Conservation (phyloP, 2,888 invertebrate genomes). For the Onchidella celtica region DNA sequence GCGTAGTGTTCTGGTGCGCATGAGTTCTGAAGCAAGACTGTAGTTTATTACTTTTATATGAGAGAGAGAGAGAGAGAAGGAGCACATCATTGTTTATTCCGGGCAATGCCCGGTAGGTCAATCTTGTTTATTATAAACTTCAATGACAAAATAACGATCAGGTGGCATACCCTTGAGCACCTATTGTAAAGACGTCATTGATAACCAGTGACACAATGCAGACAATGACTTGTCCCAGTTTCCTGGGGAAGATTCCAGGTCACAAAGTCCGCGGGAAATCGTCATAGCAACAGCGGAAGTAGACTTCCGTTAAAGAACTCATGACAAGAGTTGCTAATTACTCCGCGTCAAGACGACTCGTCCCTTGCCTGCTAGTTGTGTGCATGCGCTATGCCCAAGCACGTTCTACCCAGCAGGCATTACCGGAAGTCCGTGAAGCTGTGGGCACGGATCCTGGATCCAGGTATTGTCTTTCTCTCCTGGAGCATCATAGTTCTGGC, state of each 20-base stretch:
- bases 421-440: slow-evolving; percentile 31
- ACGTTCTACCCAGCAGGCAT: slow-evolving; percentile 33
- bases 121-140: no score
- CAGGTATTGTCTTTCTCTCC: slow-evolving; percentile 23
- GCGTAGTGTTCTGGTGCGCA: no score
- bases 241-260: not conserved
- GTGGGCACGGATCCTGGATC: not conserved
- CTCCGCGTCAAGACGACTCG: slow-evolving; percentile 20
- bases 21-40: no score
- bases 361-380: not conserved
- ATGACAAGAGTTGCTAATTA: slow-evolving; percentile 47
- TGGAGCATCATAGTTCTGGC: no score
- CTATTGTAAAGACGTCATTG: no score
- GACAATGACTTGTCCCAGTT: not conserved
- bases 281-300: slow-evolving; percentile 50
- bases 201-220: no score
- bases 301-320: slow-evolving; percentile 37
- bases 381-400: slow-evolving; percentile 37
- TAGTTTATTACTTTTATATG: no score
- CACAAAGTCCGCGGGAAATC: slow-evolving; percentile 29
- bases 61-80: no score
- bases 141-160: no score
- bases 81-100: no score
- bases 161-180: no score
- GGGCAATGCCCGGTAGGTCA: no score